Base-by-base conservation (phyloP, 2,113 vertebrate genomes). In the Anhinga anhinga region DNA sequence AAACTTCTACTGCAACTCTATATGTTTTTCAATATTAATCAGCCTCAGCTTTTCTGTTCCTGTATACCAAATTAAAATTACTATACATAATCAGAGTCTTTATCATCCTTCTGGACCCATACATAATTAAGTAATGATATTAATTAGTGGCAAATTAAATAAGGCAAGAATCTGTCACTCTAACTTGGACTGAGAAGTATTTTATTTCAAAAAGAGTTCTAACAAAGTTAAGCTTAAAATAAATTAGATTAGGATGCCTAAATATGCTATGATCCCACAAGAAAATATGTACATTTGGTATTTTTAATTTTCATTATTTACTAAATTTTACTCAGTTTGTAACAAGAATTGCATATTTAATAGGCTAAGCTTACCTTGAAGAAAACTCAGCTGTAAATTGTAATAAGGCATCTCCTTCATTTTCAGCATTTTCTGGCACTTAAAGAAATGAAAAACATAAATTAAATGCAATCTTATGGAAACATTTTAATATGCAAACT, bases 301-400 rank as follows among this genome's bases (percentile, higher is more conserved):
- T 25, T 82, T 61, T 52, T 53, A 70, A n/a, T 47, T 70, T 70
- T 52, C 18, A 69, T 71, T 69, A 42, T 44, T 72, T 65, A 71
- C 6, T 65, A 56, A 36, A 42, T 53, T 72, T 20, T 70, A 78
- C n/a, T 80, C 19, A 27, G 32, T 63, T 71, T 93, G 42, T 93
- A 86, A 23, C 71, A 93, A 78, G 78, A 95, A 95, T 78, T 80
- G 85, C 82, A 88, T 55, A 87, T 47, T 90, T 94, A 94, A 88
- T 26, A 80, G 71, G 50, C 88, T 95, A 96, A 74, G 63, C 92
- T 98, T 98, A 99, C 99, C 99, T 99, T 98, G 99, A 99, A 97
- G 99, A 99, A 98, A 99, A 99, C 97, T 99, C 99, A 86, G 99
- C 99, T 98, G 99, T 99, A 99, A 99, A 99, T 98, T 99, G 99